These are phyloP conservation scores for Ephydatia muelleri DNA, from an alignment of 37 sponge, comb jelly and placozoan species.

Conservation along the genomic window DNA sequence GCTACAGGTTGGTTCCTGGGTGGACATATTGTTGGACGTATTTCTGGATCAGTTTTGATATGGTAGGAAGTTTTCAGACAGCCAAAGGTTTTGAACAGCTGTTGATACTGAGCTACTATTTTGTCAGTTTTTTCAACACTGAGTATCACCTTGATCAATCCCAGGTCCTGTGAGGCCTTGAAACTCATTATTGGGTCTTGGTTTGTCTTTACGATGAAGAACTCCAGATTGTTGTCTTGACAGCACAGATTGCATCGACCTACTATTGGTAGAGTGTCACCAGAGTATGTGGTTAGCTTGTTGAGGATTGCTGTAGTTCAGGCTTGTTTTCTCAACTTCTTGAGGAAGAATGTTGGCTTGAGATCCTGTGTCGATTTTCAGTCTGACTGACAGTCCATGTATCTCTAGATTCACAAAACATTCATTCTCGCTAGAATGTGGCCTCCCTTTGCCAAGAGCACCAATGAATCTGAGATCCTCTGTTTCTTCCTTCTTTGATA, in stretches of 20 bases:
- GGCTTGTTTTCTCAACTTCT: not conserved
- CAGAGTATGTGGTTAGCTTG: not conserved
- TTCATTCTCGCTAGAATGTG: too few species aligned
- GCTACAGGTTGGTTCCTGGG: constrained; percentile 34
- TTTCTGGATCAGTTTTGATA: constrained; percentile 12
- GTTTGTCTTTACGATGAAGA: not conserved
- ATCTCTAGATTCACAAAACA: not conserved
- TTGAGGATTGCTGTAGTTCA: not conserved
- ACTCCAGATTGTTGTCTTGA: not conserved
- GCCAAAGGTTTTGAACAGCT: constrained; percentile 23
- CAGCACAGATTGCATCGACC: not conserved
- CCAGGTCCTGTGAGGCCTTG: constrained; percentile 1
- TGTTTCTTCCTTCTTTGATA: not conserved
- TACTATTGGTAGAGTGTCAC: not conserved
- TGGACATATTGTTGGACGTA: constrained; percentile 20
- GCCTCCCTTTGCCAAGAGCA: too few species aligned
- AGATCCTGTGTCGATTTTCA: constrained; percentile 8
- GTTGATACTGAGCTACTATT: not conserved
- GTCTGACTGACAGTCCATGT: not conserved
- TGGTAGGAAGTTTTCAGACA: constrained; percentile 32
- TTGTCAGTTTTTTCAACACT: not conserved
- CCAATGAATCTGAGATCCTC: too few species aligned
- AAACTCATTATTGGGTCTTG: constrained; percentile 5
- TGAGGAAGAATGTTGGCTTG: constrained; percentile 3
- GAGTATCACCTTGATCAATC: not conserved